Percentiles rank a stretch among this genome's conserved stretches.
phyloP scores from a whole-genome alignment of 2,888 invertebrate genomes.

The Caenorhabditis sp. region DNA sequence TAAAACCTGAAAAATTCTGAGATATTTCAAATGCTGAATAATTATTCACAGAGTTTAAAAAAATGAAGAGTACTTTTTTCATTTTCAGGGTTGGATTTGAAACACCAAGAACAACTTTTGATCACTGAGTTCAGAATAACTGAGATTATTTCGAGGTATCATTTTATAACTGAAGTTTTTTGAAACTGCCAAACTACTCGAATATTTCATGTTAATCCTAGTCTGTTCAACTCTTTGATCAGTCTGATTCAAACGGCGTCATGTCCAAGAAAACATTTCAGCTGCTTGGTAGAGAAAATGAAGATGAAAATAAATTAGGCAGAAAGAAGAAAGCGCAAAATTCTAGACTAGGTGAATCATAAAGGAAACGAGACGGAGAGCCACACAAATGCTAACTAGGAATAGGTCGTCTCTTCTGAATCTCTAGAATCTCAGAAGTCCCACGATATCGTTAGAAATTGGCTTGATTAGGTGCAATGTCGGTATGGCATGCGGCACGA shows the following conservation, averaged over 20 bases:
- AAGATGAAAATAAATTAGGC: not conserved
- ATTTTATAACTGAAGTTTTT: not conserved
- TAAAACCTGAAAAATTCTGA: no score
- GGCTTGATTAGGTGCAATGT: constrained; percentile 39
- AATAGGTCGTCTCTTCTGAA: constrained; percentile 3
- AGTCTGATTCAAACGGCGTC: not conserved
- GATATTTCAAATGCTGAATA: no score
- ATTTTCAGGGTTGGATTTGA: not conserved
- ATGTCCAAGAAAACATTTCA: not conserved
- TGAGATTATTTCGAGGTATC: not conserved
- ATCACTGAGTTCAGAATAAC: not conserved
- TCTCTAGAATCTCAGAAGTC: not conserved
- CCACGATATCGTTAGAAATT: constrained; percentile 3
- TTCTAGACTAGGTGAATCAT: not conserved
- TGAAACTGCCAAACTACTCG: not conserved
- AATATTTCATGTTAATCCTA: not conserved
- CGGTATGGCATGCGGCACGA: constrained; percentile 10
- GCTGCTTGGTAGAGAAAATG: not conserved
- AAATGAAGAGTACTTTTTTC: no score
- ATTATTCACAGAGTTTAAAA: no score
- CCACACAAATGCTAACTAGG: not conserved
- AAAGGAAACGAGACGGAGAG: not conserved
- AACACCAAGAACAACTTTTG: not conserved
- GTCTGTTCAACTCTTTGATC: not conserved
- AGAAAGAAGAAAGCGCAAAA: not conserved